Base-by-base conservation (phyloP, 2,797 vertebrate species). In the Helostoma temminkii region DNA sequence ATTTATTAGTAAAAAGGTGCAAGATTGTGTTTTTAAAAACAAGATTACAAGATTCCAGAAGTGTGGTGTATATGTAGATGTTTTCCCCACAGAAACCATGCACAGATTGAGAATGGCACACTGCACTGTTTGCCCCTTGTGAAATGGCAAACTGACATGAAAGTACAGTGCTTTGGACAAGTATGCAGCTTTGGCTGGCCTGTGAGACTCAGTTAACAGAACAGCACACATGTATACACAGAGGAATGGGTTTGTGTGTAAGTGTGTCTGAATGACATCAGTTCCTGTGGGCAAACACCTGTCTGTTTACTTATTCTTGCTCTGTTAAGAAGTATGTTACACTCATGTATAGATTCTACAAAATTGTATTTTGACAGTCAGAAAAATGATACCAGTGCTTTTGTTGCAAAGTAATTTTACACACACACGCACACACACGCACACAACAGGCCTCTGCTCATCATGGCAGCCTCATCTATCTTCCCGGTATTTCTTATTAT, bases 401-500 rank as follows among this genome's bases (percentile, higher is more conserved):
- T 32, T 18, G 68, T 34, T 68, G 10, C 53, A 43, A 9, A 42
- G 28, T 5, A 46, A 7, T 50, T 54, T 46, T 28, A 34, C 41
- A 47, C 32, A 41, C 47, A 28, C 49, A 66, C 58, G 61, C 16
- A 52, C 50, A 55, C 14, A 19, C 62, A 53, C 66, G 32, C 42
- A 39, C 49, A 71, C 58, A 78, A 68, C 19, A 55, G 54, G 46
- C 15, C 49, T 48, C 32, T 52, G 42, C 49, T 78, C 64, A 76
- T 82, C 75, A 74, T 54, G 58, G 72, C 76, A 74, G 76, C 73
- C 71, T 91, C 81, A 86, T 90, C 81, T 80, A 81, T 91, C 87
- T 84, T 85, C 66, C 67, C 71, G 48, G 71, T 81, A 71, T 80
- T 84, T 90, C 85, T 84, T 85, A 89, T 87, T 90, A 88, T 88